These are phyloP conservation scores for Pavo muticus DNA, from an alignment of 2,113 vertebrate species.

Conservation along the genomic window DNA sequence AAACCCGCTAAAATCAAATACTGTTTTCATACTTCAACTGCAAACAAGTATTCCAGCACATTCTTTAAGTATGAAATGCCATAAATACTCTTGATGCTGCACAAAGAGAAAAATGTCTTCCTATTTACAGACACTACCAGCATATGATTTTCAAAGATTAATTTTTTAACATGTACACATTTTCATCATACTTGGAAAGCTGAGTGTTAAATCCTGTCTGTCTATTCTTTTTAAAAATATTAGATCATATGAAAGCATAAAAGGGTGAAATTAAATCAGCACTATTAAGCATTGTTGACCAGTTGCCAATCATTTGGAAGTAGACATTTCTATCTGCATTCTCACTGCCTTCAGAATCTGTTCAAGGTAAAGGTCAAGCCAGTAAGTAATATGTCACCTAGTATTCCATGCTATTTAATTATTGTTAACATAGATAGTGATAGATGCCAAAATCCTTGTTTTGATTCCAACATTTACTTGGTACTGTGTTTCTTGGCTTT, in stretches of 20 bases:
- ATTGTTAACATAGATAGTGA: constrained; percentile 2
- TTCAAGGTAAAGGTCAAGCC: background rate
- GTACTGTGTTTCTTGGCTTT: background rate
- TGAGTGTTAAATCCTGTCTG: background rate
- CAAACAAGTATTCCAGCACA: background rate
- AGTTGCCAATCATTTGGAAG: background rate
- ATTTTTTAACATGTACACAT: background rate
- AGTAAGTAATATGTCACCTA: background rate
- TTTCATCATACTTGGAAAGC: background rate
- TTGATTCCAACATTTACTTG: constrained; percentile 7
- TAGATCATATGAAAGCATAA: background rate
- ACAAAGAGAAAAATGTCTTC: background rate
- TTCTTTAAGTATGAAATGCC: background rate
- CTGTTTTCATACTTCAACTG: background rate
- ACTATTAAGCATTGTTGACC: background rate
- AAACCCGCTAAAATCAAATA: background rate
- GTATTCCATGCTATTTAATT: background rate
- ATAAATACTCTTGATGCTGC: background rate
- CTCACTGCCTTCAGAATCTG: background rate
- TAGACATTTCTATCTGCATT: background rate
- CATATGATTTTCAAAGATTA: background rate
- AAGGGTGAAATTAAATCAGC: constrained; percentile 3
- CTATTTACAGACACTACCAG: background rate
- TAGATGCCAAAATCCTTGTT: background rate
- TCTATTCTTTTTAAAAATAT: background rate